These are phyloP conservation scores for Phragmatobia fuliginosa DNA, from an alignment of 2,888 invertebrate genomes.

Conservation along the genomic window DNA sequence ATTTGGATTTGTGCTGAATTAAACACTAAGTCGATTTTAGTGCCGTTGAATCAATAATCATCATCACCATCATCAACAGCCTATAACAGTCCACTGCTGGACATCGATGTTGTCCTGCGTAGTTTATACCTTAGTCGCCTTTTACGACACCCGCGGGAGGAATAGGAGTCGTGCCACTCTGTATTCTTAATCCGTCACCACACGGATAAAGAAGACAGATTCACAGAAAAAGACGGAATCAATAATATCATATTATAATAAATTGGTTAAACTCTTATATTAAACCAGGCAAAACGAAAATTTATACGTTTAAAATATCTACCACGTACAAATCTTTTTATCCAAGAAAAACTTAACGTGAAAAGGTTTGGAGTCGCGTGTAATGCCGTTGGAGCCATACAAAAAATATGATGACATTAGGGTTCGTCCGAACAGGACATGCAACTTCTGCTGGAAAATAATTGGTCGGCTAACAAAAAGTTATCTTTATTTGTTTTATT, in stretches of 20 bases:
- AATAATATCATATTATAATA: not conserved
- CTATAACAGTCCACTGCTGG: too few species aligned
- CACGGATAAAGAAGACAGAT: too few species aligned
- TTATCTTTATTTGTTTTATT: not conserved
- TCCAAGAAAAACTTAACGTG: constrained; percentile 16
- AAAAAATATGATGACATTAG: constrained; percentile 37
- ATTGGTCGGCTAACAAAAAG: too few species aligned
- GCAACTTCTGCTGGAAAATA: constrained; percentile 2
- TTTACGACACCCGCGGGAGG: too few species aligned
- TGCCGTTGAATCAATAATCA: not conserved
- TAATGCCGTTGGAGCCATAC: constrained; percentile 31
- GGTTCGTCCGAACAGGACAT: constrained; percentile 10
- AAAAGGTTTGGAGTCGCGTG: constrained; percentile 32
- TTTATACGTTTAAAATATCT: constrained; percentile 12
- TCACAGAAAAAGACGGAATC: too few species aligned
- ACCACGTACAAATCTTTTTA: not conserved
- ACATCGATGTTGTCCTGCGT: too few species aligned
- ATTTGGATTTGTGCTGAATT: not conserved
- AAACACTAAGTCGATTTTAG: not conserved
- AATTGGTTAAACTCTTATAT: not conserved
- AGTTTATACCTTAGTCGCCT: too few species aligned
- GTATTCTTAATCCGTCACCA: too few species aligned
- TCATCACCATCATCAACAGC: too few species aligned
- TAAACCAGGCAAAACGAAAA: not conserved
- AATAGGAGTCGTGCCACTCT: too few species aligned